Conservation (phyloP, 2,113 vertebrate species). For the Vombatus ursinus region DNA sequence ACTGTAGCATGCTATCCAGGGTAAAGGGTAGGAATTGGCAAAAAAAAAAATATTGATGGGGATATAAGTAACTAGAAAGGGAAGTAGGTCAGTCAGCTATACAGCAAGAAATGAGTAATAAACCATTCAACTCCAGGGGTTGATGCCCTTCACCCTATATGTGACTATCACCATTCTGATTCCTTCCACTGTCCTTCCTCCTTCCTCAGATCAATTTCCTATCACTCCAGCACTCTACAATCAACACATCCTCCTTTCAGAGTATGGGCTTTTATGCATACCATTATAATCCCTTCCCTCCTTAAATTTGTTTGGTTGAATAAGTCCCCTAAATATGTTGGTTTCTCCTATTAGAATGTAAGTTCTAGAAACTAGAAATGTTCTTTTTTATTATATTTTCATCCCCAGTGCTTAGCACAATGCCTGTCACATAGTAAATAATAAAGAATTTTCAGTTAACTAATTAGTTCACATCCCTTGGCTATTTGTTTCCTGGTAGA, state of each 20-base stretch:
- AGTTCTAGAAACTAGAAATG: background rate
- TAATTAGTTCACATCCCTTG: background rate
- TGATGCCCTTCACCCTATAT: background rate
- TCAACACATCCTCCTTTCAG: background rate
- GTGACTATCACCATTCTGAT: background rate
- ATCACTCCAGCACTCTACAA: background rate
- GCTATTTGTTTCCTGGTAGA: background rate
- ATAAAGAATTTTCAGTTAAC: background rate
- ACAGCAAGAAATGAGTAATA: background rate
- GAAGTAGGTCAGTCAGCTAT: background rate
- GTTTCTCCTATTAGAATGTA: background rate
- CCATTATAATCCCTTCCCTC: background rate
- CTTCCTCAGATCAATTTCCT: background rate
- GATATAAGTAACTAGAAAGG: background rate
- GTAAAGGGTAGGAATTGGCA: background rate
- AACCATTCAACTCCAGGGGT: background rate
- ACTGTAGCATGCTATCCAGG: background rate
- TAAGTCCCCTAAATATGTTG: background rate
- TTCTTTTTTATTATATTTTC: background rate
- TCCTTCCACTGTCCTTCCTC: background rate
- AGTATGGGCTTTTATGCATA: background rate
- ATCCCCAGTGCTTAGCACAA: background rate
- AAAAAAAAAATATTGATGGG: background rate
- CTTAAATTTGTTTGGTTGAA: background rate
- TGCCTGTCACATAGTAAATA: background rate